Evolutionary conservation across 2,888 invertebrate genomes (phyloP), one percentile per base, ranked within the genome.

Genomic region (Seira musarum): DNA sequence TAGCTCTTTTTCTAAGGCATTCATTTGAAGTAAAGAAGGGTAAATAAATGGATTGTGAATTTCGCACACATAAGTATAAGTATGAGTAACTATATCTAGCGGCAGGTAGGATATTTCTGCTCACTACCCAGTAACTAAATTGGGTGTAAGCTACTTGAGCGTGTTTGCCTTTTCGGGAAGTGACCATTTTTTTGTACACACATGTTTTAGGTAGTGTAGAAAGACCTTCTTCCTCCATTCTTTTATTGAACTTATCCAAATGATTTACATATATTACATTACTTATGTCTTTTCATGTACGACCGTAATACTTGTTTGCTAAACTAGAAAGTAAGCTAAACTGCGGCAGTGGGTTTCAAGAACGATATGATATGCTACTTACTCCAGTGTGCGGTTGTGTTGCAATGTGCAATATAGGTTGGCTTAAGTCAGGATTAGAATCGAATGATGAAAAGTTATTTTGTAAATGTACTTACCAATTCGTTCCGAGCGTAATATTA

Each of bases 11-110:
- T 61, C 21, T 21, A 21, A 8, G 10, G 21, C 3, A 61, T 8
- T 61, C 19, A 21, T 17, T 61, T 61, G 6, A n/a, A n/a, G 57
- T 57, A 57, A 46, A 46, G 46, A 46, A 46, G 46, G 46, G 46
- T 13, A 10, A 46, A 6, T 10, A 10, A 46, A 46, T 46, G n/a
- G n/a, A n/a, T n/a, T n/a, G n/a, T n/a, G n/a, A 30, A 30, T 30
- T 30, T 30, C 8, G 3, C 30, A 30, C n/a, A 30, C 30, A 30
- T 30, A 30, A n/a, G n/a, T n/a, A n/a, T n/a, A n/a, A n/a, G n/a
- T n/a, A n/a, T n/a, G n/a, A n/a, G n/a, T n/a, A n/a, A n/a, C n/a
- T n/a, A 30, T 30, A 30, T 30, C 2, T 30, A 30, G 30, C 30
- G 30, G 8, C 8, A 30, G 30, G 30, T 30, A 30, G 30, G 30